A percentile compares a stretch with the other conserved stretches of the same genome.
These are phyloP conservation scores for Pegoplata infirma DNA, from an alignment of 2,888 invertebrate species.

Conservation along the genomic window DNA sequence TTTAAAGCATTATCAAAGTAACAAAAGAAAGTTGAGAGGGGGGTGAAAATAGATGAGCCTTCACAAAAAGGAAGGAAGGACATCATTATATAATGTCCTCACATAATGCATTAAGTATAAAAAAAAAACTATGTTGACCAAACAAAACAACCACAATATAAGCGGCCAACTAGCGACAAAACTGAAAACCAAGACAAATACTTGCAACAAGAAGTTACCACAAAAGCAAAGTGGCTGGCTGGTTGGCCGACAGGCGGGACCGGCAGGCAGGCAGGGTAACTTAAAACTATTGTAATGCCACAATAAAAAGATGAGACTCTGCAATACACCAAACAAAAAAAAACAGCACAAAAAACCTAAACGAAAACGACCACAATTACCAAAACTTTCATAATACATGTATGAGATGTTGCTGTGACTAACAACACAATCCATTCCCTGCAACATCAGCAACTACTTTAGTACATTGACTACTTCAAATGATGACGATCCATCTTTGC, in stretches of 20 bases:
- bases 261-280: too few relatives aligned
- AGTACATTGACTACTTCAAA: conserved; percentile 24
- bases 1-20: too few relatives aligned
- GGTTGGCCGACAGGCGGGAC: neutral
- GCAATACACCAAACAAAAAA: too few relatives aligned
- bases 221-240: conserved; percentile 53
- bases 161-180: conserved; percentile 25
- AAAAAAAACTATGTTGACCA: conserved; percentile 42
- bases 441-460: conserved; percentile 6
- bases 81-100: conserved; percentile 55
- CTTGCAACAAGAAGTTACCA: conserved; percentile 52
- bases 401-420: conserved; percentile 39
- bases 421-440: conserved; percentile 36
- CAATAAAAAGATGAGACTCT: neutral
- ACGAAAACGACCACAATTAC: conserved; percentile 56
- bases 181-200: conserved; percentile 38
- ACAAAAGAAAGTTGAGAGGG: neutral
- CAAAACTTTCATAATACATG: conserved; percentile 50
- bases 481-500: conserved; percentile 44
- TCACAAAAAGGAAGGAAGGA: conserved; percentile 37
- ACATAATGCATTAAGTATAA: conserved; percentile 59
- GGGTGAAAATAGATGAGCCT: neutral
- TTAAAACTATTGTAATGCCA: too few relatives aligned
- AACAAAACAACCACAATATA: conserved; percentile 40
- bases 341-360: conserved; percentile 20